Evolutionary conservation across 2,113 vertebrate genomes (phyloP).

Genomic region (Siniperca chuatsi): DNA sequence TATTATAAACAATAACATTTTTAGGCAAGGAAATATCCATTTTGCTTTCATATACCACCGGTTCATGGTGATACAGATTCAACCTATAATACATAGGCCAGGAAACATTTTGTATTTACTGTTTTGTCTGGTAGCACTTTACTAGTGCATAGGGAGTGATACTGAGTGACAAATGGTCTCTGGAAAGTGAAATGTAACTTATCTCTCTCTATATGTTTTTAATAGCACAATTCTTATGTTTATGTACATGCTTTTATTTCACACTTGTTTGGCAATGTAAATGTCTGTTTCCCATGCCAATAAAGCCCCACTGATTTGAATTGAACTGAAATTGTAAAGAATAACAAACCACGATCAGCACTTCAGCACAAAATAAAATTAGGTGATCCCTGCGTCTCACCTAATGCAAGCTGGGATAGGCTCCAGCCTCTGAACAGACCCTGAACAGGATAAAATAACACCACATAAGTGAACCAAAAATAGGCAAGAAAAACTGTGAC

Average conservation of each 20-base stretch:
- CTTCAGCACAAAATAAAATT: neutral
- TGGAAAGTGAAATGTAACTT: neutral
- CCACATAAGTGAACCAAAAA: neutral
- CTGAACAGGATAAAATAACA: constrained; percentile 2
- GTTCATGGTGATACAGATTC: neutral
- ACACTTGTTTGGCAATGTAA: too few species aligned
- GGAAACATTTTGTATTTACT: neutral
- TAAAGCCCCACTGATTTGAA: too few species aligned
- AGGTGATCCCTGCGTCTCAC: neutral
- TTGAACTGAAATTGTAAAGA: neutral
- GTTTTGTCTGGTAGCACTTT: neutral
- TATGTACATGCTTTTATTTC: too few species aligned
- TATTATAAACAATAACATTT: neutral
- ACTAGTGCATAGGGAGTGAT: neutral
- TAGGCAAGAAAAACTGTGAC: neutral
- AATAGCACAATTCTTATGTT: too few species aligned
- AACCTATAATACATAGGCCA: neutral
- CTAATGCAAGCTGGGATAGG: neutral
- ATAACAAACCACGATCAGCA: neutral
- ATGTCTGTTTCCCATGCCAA: too few species aligned
- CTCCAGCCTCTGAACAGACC: neutral
- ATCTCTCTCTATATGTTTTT: too few species aligned
- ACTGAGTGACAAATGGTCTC: neutral
- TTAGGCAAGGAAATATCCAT: neutral
- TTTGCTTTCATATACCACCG: neutral